Evolutionary conservation across 2,888 invertebrate genomes (phyloP).

Genomic region (Thymelicus lineola): DNA sequence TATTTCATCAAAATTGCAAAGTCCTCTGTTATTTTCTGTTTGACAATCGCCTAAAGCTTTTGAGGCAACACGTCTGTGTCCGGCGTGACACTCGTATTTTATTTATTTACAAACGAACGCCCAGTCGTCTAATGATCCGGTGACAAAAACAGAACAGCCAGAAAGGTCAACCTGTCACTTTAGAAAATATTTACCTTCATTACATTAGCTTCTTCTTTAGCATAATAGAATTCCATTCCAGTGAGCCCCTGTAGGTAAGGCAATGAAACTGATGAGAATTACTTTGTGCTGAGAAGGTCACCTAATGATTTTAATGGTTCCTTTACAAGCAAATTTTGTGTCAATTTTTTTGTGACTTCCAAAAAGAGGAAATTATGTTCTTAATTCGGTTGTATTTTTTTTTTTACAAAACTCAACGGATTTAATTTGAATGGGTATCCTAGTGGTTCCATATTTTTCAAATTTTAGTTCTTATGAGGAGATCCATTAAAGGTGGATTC

Average conservation of each 20-base stretch:
- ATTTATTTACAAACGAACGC: conserved; percentile 27
- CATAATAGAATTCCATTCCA: conserved; percentile 5
- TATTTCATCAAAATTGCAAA: background rate
- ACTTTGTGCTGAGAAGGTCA: background rate
- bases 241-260: background rate
- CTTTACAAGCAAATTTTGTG: background rate
- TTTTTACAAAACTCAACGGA: too few relatives aligned
- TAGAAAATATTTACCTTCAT: conserved; percentile 6
- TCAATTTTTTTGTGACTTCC: too few relatives aligned
- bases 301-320: background rate
- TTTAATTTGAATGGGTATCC: too few relatives aligned
- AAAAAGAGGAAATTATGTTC: too few relatives aligned
- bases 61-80: conserved; percentile 8
- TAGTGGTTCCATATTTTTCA: too few relatives aligned
- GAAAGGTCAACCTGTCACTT: conserved; percentile 13
- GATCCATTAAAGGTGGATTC: too few relatives aligned
- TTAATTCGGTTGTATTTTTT: too few relatives aligned
- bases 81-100: conserved; percentile 6
- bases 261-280: background rate
- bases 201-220: conserved; percentile 1
- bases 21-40: background rate
- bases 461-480: background rate
- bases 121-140: conserved; percentile 9
- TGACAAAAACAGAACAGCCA: conserved; percentile 24
- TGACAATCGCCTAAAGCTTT: conserved; percentile 5